These are phyloP conservation scores for Brienomyrus longianalis DNA, from an alignment of 2,113 vertebrate species.

Conservation along the genomic window DNA sequence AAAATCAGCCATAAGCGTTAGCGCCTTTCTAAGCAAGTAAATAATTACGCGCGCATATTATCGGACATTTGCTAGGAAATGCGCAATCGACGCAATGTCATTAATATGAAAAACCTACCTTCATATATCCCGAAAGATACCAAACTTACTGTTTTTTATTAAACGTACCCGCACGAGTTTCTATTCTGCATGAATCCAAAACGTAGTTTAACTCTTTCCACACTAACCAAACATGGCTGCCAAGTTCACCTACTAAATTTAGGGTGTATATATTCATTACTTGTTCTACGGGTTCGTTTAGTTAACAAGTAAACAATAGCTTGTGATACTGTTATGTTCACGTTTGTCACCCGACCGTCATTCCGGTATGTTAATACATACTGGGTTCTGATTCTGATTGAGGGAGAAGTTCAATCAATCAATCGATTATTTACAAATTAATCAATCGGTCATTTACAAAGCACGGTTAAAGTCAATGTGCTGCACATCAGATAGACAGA, in stretches of 20 bases:
- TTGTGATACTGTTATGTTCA: too few relatives aligned
- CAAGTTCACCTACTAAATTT: neutral
- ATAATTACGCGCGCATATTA: neutral
- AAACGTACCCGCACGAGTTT: neutral
- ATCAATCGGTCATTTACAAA: neutral
- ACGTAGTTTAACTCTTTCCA: neutral
- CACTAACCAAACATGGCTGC: neutral
- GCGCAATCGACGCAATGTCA: neutral
- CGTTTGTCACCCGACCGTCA: too few relatives aligned
- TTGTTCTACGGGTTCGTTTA: neutral
- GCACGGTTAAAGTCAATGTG: neutral
- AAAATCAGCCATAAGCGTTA: neutral
- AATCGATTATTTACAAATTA: neutral
- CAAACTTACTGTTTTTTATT: neutral
- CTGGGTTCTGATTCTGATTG: neutral
- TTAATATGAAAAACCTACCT: neutral
- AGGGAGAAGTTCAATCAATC: neutral
- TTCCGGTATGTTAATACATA: neutral
- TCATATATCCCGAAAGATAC: neutral
- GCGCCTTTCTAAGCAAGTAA: neutral
- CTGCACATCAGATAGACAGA: neutral
- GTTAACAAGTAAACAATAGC: neutral
- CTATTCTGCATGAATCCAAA: neutral
- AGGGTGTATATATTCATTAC: neutral
- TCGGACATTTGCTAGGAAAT: neutral